Conservation (phyloP, 30 jellyfish, hydroid and myxozoan species). For the Aurelia aurita region DNA sequence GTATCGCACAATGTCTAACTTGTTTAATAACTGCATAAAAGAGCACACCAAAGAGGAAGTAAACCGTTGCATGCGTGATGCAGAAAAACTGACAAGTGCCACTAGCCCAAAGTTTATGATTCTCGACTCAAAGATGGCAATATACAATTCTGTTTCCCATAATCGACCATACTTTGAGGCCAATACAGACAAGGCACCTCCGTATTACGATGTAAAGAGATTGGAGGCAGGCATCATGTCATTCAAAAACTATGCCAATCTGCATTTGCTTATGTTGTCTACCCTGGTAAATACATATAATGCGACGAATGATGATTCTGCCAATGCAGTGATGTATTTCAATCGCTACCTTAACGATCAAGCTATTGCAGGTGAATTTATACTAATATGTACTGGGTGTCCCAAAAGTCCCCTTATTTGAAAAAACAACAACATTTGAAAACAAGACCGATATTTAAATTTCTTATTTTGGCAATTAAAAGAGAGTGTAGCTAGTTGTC, state of each 20-base stretch:
- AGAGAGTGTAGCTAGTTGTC: too few species aligned
- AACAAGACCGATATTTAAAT: too few species aligned
- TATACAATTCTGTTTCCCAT: not conserved
- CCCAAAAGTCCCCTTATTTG: too few species aligned
- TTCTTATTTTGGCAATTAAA: too few species aligned
- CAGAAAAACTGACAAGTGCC: not conserved
- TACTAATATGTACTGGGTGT: too few species aligned
- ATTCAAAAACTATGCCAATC: not conserved
- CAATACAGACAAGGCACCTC: not conserved
- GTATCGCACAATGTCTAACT: not conserved
- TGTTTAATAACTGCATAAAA: not conserved
- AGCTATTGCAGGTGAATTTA: not conserved
- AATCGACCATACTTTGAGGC: not conserved
- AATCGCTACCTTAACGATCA: not conserved
- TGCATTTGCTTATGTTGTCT: not conserved
- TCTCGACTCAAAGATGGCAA: not conserved
- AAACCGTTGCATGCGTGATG: conserved; percentile 10
- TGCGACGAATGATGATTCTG: not conserved
- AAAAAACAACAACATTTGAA: too few species aligned
- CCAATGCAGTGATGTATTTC: not conserved
- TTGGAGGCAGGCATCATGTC: conserved; percentile 13
- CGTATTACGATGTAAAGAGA: conserved; percentile 1
- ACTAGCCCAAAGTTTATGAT: conserved; percentile 26
- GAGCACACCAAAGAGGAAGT: conserved; percentile 9
- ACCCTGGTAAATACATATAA: conserved; percentile 7